Evolutionary conservation across 1,140 invertebrate species (phyloP), one percentile per base, ranked within the genome.

Genomic region (Drosophila asahinai): DNA sequence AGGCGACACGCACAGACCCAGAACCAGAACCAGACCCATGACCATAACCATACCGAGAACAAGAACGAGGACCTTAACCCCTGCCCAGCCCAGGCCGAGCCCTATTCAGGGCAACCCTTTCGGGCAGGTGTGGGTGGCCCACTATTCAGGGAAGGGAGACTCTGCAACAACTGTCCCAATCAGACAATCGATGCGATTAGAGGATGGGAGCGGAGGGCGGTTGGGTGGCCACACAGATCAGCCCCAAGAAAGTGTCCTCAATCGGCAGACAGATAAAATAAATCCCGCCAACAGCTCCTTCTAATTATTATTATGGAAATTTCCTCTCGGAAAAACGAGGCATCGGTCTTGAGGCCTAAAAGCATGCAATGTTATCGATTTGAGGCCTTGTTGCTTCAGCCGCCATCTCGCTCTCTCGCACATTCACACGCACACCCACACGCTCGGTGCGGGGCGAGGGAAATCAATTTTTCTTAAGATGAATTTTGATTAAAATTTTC

Each of bases 401-500:
- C 45, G 70, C 61, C 75, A 68, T 90, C 81, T 81, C 78, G 74
- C 66, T 89, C 78, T 68, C 47, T 27, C 84, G 30, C 77, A 79
- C 52, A 54, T 33, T 43, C 40, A 42, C n/a, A 30, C 30, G 5
- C 51, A 22, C 22, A 33, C 49, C 4, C 27, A 36, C 27, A 19
- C 33, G 9, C 25, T 38, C 17, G 33, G 51, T 33, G 27, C 12
- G 51, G 47, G 60, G 52, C 57, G 45, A 43, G 54, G 45, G 63
- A 81, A 63, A 72, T 89, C 48, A 78, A 89, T 89, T 89, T 89
- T 89, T 89, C 84, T 89, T 86, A 89, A 89, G 84, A 89, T 77
- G 79, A 83, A 89, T 81, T 89, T 89, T 90, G 84, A 89, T 89
- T 89, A 90, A 81, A 89, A 84, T 90, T 81, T 89, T 79, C 67